Evolutionary conservation across 2,797 vertebrate species (phyloP), one percentile per base, ranked within the genome.

Genomic region (Sebastes trivittatus): DNA sequence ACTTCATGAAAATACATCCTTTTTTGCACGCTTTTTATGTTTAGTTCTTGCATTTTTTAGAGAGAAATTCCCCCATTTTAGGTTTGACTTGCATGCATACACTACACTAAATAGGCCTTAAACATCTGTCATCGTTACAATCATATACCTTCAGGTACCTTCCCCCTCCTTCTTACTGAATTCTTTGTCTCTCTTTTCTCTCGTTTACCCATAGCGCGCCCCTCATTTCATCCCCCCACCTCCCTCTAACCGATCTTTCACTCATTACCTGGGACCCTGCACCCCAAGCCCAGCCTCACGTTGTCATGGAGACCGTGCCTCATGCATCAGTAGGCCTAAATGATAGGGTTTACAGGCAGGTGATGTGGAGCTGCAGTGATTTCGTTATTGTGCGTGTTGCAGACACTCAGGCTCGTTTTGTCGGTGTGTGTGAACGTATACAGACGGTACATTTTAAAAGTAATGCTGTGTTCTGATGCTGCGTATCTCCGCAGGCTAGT

Each of bases 231-330:
- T 65, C 52, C 67, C 78, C 54, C 67, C 49, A 1, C 74, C 73
- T 76, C 75, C 78, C 68, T 84, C 83, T 70, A 81, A 74, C 72
- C 49, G 20, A 82, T 89, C 80, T 78, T 77, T 78, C 71, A 72
- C 86, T 93, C 88, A 94, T 93, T 94, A 93, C 92, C 92, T 93
- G 91, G 89, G 90, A 91, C 87, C 84, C 89, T 56, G 85, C 86
- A 80, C 88, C 92, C 89, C 80, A 82, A 81, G 55, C 86, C 68
- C 84, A 84, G 80, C 82, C 89, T 82, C 49, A 1, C 32, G 93
- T 95, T 93, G 93, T 85, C 93, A 95, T 94, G 92, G 94, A 87
- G 83, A 95, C 90, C 32, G 11, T 77, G 72, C 79, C 75, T 68
- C 61, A 77, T 86, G 88, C 87, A 85, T 84, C 86, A 90, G 25